phyloP scores from a whole-genome alignment of 35 echinoderm and acorn worm genomes.

The Chiridota heheva region DNA sequence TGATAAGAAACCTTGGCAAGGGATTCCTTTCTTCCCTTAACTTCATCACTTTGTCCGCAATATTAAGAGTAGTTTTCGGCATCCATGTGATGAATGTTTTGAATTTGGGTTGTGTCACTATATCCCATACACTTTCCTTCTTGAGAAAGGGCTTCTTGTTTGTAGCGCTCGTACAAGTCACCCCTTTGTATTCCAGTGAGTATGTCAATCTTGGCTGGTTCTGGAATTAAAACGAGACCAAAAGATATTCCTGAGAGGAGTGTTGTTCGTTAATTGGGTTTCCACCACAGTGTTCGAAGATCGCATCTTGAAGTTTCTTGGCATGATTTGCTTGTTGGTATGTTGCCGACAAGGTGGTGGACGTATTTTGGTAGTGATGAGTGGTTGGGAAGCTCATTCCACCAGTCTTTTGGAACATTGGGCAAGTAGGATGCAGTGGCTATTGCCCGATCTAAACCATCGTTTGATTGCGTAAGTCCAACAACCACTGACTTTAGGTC shows the following conservation, averaged over 20 bases:
- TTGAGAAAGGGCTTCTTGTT: neutral
- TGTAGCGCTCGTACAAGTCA: neutral
- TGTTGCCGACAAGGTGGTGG: no score
- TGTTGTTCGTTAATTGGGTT: neutral
- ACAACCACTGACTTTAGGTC: neutral
- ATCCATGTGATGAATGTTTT: neutral
- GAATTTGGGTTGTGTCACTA: neutral
- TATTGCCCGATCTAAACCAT: slow-evolving; percentile 2
- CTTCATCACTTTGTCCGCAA: neutral
- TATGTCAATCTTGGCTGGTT: no score
- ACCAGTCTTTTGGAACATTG: neutral
- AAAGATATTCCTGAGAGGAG: neutral
- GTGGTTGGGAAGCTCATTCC: neutral
- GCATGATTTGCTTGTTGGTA: neutral
- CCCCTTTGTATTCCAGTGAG: no score
- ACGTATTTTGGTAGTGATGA: no score
- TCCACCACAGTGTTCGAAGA: neutral
- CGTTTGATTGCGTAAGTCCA: neutral
- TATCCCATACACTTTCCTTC: neutral
- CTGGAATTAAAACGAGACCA: neutral
- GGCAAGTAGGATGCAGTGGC: neutral
- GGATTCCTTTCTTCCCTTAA: neutral
- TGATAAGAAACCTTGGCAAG: no score
- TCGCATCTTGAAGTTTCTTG: neutral
- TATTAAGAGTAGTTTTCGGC: neutral